Conservation (phyloP, 1,140 invertebrate species). For the Hydropsyche tenuis region DNA sequence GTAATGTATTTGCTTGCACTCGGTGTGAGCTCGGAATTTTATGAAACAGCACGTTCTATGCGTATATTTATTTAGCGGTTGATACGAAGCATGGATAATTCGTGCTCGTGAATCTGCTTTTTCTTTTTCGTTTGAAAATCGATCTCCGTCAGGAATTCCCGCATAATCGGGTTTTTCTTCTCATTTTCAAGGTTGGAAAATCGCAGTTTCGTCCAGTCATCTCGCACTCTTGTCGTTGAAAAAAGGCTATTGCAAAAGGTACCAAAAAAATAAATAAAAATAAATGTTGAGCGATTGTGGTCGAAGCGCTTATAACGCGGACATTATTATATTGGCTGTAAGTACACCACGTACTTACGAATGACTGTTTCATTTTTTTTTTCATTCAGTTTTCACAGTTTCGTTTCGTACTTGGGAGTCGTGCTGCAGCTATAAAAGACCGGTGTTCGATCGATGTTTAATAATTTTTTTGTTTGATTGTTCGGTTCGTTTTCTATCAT, state of each 20-base stretch:
- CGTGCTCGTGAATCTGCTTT: no score
- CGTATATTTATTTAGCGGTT: no score
- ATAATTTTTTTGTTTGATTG: neutral
- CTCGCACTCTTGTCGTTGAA: neutral
- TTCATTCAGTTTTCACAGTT: slow-evolving; percentile 10
- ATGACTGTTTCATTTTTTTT: neutral
- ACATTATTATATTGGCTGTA: neutral
- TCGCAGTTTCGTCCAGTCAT: neutral
- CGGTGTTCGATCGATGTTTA: neutral
- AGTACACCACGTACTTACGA: neutral
- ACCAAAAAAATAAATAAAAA: no score
- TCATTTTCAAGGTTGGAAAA: neutral
- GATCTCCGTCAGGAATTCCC: slow-evolving; percentile 1
- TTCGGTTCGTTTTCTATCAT: neutral
- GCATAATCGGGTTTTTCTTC: slow-evolving; percentile 6
- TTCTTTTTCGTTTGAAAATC: no score
- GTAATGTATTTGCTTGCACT: no score
- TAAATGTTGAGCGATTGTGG: neutral
- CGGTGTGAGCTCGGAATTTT: no score
- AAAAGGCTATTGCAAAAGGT: no score
- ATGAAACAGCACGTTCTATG: no score
- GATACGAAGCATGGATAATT: no score
- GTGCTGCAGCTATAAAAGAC: neutral
- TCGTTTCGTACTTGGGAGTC: neutral
- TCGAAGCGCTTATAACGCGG: neutral